A percentile compares a stretch with the other conserved stretches of the same genome.
Conservation (phyloP, 2,113 vertebrate genomes). For the Hippocampus zosterae region DNA sequence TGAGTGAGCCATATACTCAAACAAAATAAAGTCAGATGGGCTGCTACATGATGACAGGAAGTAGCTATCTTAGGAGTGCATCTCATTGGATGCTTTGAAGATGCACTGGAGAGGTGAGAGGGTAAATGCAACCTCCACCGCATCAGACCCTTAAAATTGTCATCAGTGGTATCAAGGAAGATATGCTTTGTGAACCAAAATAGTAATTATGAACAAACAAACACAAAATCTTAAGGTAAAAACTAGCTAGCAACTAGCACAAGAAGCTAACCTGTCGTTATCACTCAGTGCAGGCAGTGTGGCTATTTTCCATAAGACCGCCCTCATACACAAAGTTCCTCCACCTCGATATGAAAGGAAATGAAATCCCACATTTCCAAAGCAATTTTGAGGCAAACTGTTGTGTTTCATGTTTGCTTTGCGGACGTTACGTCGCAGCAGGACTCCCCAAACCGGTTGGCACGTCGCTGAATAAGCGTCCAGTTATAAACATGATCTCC, state of each 20-base stretch:
- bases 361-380: neutral
- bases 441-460: neutral
- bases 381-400: neutral
- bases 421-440: neutral
- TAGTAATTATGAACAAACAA: neutral
- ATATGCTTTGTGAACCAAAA: neutral
- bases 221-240: neutral
- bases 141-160: neutral
- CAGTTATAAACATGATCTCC: constrained; percentile 39
- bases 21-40: constrained; percentile 86
- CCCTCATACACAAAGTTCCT: too few relatives aligned
- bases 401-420: neutral
- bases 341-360: neutral
- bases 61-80: constrained; percentile 50
- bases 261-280: neutral
- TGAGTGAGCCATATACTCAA: constrained; percentile 92
- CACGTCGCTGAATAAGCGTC: neutral
- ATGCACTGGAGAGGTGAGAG: constrained; percentile 41
- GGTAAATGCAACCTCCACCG: neutral
- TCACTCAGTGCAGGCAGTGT: too few relatives aligned
- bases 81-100: constrained; percentile 62
- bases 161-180: neutral
- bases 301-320: neutral
- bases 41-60: constrained; percentile 49
- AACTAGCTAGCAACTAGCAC: neutral